phyloP scores from a whole-genome alignment of 1,140 invertebrate species.

The Euwallacea fornicatus region DNA sequence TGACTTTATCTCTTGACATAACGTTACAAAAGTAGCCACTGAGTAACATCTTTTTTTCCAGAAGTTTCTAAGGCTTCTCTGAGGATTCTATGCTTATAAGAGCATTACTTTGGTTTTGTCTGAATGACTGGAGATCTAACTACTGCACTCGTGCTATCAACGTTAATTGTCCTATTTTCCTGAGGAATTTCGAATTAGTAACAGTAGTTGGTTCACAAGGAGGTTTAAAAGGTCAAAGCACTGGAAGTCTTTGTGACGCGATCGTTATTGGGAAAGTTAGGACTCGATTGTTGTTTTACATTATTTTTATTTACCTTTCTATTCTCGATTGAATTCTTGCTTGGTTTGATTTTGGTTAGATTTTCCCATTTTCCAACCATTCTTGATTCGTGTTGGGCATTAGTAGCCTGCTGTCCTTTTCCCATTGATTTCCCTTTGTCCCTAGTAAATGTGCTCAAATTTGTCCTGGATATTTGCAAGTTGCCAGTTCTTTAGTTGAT shows the following conservation, averaged over 20 bases:
- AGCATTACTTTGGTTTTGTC: background rate
- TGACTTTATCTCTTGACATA: no score
- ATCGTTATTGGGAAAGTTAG: no score
- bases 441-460: slow-evolving; percentile 19
- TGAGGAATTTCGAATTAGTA: slow-evolving; percentile 16
- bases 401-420: background rate
- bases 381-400: slow-evolving; percentile 2
- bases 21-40: no score
- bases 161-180: background rate
- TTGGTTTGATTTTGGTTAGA: background rate
- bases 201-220: slow-evolving; percentile 3
- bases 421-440: slow-evolving; percentile 8
- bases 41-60: background rate
- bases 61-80: background rate
- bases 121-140: background rate
- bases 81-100: background rate
- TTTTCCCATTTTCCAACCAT: no score
- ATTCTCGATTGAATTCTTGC: background rate
- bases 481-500: no score
- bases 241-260: no score
- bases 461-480: slow-evolving; percentile 4
- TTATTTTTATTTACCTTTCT: background rate
- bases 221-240: background rate
- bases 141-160: background rate
- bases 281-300: no score